These are phyloP conservation scores for Pan paniscus DNA, from an alignment of 2,113 vertebrate genomes.

Conservation along the genomic window DNA sequence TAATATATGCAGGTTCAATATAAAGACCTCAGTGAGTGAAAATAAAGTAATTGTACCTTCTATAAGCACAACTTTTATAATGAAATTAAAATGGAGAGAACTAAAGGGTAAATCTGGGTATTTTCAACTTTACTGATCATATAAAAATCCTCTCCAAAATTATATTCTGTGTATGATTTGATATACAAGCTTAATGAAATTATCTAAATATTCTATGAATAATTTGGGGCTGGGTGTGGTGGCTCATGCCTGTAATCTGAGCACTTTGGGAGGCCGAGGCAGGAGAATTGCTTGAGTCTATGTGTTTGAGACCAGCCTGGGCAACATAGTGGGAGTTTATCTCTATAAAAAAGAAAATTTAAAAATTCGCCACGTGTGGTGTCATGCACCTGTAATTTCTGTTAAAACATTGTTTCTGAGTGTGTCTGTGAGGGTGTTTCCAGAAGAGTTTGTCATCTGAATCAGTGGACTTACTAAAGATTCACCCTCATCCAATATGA, in stretches of 20 bases:
- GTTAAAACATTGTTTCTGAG: neutral
- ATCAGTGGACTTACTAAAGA: neutral
- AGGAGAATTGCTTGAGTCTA: no score
- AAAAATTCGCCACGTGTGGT: no score
- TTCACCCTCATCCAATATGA: no score
- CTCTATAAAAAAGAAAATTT: no score
- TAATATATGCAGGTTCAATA: neutral
- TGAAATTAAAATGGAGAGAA: neutral
- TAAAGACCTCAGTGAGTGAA: neutral
- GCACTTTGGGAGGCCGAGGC: no score
- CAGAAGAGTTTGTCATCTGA: neutral
- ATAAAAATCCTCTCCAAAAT: neutral
- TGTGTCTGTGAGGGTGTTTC: neutral
- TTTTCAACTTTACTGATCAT: neutral
- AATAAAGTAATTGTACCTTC: slow-evolving; percentile 15
- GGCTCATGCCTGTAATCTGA: no score
- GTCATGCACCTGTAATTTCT: no score
- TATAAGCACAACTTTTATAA: neutral
- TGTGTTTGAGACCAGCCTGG: no score
- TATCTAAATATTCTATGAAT: neutral
- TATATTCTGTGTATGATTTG: neutral
- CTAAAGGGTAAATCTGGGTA: neutral
- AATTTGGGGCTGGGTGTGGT: neutral
- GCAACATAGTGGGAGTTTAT: no score
- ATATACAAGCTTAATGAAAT: neutral